phyloP scores from a whole-genome alignment of 2,888 invertebrate genomes.

The Rhodophaea formosa region DNA sequence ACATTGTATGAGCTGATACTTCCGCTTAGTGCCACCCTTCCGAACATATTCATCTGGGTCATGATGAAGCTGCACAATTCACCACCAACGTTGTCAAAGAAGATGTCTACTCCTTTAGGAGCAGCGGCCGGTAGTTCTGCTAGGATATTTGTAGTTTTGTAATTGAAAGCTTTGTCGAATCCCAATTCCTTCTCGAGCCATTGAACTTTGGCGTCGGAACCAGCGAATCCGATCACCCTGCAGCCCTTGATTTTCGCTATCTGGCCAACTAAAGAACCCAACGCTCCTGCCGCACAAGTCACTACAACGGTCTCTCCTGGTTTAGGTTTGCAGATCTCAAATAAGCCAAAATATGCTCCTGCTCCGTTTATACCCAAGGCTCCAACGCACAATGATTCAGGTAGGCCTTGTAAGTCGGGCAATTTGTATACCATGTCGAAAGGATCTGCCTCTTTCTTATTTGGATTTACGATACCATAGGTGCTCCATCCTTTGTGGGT shows the following conservation, averaged over 20 bases:
- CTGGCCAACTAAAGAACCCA: constrained; percentile 87
- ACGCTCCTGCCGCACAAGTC: constrained; percentile 87
- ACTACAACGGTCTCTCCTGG: constrained; percentile 86
- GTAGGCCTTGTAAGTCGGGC: constrained; percentile 74
- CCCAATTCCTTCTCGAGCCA: constrained; percentile 84
- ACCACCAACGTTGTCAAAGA: constrained; percentile 89
- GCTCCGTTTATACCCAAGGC: constrained; percentile 85
- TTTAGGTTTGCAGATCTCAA: constrained; percentile 85
- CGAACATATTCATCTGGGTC: constrained; percentile 78
- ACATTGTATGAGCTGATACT: constrained; percentile 61
- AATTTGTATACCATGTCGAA: constrained; percentile 48
- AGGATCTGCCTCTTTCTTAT: constrained; percentile 25
- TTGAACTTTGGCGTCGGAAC: constrained; percentile 85
- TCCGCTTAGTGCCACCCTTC: constrained; percentile 51
- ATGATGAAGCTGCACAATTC: constrained; percentile 82
- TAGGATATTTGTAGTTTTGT: constrained; percentile 82
- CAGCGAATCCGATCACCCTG: constrained; percentile 85
- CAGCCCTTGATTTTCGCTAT: constrained; percentile 86
- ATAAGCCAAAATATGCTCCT: constrained; percentile 86
- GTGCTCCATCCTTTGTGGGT: constrained; percentile 85
- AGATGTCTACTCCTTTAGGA: constrained; percentile 87
- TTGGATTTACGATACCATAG: constrained; percentile 51
- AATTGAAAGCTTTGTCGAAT: constrained; percentile 87
- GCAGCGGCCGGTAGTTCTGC: constrained; percentile 82
- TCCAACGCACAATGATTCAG: constrained; percentile 81